Percentiles rank a stretch among this genome's conserved stretches.
Conservation (phyloP, 2,888 invertebrate genomes). For the Dicyrtoma fusca region DNA sequence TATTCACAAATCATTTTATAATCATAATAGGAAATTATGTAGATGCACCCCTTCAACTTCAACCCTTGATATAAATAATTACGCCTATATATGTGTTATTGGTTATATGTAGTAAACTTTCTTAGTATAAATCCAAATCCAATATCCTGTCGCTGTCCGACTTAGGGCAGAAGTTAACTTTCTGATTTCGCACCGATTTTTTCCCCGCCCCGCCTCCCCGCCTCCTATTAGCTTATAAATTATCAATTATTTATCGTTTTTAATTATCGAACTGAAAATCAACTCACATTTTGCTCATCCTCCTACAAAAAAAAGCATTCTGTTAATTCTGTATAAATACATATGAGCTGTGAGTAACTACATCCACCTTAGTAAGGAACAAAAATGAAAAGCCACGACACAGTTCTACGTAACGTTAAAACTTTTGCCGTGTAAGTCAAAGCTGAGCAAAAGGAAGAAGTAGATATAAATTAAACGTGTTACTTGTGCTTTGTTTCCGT, state of each 20-base stretch:
- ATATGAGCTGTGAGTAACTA: not conserved
- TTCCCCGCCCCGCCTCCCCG: slow-evolving; percentile 47
- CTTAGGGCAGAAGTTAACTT: slow-evolving; percentile 1
- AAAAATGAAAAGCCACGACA: no score
- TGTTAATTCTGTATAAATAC: not conserved
- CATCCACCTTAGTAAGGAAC: not conserved
- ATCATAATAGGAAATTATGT: slow-evolving; percentile 10
- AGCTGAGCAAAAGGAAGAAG: not conserved
- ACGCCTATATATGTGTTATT: no score
- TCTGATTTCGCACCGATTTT: slow-evolving; percentile 46
- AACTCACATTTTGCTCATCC: slow-evolving; percentile 30
- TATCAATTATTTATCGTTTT: slow-evolving; percentile 57
- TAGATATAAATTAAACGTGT: no score
- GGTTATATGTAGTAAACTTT: no score
- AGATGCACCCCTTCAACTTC: not conserved
- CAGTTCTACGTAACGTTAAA: no score
- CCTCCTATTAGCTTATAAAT: slow-evolving; percentile 55
- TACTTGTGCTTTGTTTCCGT: no score
- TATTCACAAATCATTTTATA: no score
- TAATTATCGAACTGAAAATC: slow-evolving; percentile 51
- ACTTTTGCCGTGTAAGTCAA: no score
- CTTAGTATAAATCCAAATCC: no score
- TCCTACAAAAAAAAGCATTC: not conserved
- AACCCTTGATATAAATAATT: no score
- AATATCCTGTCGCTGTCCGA: not conserved